A percentile compares a stretch with the other conserved stretches of the same genome.
Evolutionary conservation across 2,113 vertebrate species (phyloP).

Genomic region (Rostratula benghalensis): DNA sequence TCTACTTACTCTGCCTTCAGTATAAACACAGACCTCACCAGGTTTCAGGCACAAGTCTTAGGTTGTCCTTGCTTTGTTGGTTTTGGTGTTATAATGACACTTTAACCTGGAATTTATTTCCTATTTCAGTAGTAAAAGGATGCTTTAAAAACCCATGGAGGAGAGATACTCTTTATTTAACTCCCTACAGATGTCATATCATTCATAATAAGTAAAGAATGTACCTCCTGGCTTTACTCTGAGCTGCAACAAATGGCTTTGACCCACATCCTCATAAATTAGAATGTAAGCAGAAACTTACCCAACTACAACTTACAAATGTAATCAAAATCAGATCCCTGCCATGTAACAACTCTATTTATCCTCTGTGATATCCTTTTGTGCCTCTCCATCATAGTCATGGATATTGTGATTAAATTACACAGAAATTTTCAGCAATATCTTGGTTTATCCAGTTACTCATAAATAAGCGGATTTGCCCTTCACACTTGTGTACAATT

Average conservation of each 20-base stretch:
- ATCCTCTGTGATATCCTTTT: background rate
- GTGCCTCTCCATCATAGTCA: background rate
- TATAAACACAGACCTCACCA: background rate
- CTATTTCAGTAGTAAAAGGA: background rate
- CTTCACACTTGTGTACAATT: background rate
- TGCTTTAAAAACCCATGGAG: background rate
- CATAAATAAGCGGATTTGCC: background rate
- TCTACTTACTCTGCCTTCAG: background rate
- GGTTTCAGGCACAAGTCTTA: background rate
- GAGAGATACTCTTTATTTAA: conserved; percentile 28
- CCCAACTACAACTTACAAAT: background rate
- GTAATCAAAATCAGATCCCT: conserved; percentile 19
- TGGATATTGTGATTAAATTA: background rate
- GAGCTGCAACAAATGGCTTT: conserved; percentile 37
- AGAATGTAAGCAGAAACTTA: conserved; percentile 36
- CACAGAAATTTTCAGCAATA: background rate
- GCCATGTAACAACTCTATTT: conserved; percentile 14
- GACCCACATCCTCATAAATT: conserved; percentile 34
- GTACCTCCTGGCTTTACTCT: conserved; percentile 48
- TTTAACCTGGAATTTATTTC: background rate
- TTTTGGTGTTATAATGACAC: background rate
- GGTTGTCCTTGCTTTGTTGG: background rate
- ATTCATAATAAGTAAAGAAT: conserved; percentile 44
- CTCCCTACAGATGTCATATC: conserved; percentile 60
- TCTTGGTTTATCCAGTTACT: background rate